Base-by-base conservation (phyloP, 1,140 invertebrate genomes). In the Drosophila albomicans region DNA sequence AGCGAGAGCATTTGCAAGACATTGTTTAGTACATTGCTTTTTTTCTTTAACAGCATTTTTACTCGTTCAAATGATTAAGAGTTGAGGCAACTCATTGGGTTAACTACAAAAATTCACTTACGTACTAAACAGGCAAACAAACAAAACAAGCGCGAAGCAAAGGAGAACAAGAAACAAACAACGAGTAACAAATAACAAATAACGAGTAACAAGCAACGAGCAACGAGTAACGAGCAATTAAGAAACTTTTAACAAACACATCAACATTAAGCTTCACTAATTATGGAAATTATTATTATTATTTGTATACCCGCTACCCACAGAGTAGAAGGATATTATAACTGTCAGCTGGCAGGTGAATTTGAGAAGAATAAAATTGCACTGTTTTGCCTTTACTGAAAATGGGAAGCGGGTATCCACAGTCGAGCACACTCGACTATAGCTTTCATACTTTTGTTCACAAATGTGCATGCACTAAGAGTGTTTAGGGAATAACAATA, bases 1-100 rank as follows among this genome's bases (percentile, higher is more conserved):
- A 63, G 11, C 13, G 13, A 48, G n/a, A 28, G 32, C 46, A 32
- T 30, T 62, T 52, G 48, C 13, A 62, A 45, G 16, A 11, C 43
- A 49, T 35, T 43, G 43, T 61, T 72, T 66, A 72, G 54, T 72
- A 66, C 63, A 58, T 51, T 49, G 43, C 4, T 43, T 66, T 58
- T 5, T 49, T 49, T 28, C n/a, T 41, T 30, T 15, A 57, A 72
- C 52, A 72, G 61, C 61, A 45, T 41, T 65, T 65, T 52, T 52
- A 66, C 52, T 32, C 54, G 51, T 57, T 65, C 49, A 57, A 57
- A 4, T 28, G 38, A 43, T 61, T 51, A 48, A 15, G 20, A 52
- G 69, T 62, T 56, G 49, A 57, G 20, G 52, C 8, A 74, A 57
- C 57, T 57, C 49, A 16, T 68, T 67, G 38, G 43, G 45, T 65